Evolutionary conservation across 2,113 vertebrate genomes (phyloP).

Genomic region (Xenopus borealis): DNA sequence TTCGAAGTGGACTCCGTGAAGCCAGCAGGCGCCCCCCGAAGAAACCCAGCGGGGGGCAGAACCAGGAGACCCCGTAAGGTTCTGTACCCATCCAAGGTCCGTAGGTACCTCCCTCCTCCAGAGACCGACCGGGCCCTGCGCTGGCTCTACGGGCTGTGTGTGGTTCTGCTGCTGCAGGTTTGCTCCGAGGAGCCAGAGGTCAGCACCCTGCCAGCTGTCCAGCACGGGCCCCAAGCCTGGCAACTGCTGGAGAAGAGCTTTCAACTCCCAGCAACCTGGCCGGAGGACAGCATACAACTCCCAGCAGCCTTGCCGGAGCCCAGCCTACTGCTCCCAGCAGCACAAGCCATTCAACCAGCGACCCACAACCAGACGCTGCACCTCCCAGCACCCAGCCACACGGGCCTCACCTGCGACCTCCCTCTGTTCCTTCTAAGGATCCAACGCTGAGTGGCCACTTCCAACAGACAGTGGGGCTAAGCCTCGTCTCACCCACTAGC

Average conservation of each 20-base stretch:
- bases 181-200: constrained; percentile 25
- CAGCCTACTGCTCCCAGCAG: not conserved
- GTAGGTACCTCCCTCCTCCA: constrained; percentile 8
- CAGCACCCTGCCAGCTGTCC: not conserved
- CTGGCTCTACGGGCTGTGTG: constrained; percentile 19
- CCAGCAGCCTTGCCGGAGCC: not conserved
- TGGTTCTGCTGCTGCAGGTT: constrained; percentile 24
- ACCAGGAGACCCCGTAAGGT: constrained; percentile 16
- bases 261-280: not conserved
- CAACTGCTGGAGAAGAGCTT: no score
- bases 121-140: constrained; percentile 21
- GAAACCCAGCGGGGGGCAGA: not conserved
- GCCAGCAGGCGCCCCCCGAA: not conserved
- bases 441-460: not conserved
- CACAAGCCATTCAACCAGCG: no score
- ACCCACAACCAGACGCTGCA: not conserved
- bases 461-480: no score
- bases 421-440: not conserved
- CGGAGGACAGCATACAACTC: not conserved
- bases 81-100: constrained; percentile 13
- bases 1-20: constrained; percentile 12
- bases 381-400: not conserved
- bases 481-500: no score
- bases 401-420: not conserved
- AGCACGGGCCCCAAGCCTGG: not conserved